Evolutionary conservation across 2,797 vertebrate genomes (phyloP), one percentile per base, ranked within the genome.

Genomic region (Falco berigora): DNA sequence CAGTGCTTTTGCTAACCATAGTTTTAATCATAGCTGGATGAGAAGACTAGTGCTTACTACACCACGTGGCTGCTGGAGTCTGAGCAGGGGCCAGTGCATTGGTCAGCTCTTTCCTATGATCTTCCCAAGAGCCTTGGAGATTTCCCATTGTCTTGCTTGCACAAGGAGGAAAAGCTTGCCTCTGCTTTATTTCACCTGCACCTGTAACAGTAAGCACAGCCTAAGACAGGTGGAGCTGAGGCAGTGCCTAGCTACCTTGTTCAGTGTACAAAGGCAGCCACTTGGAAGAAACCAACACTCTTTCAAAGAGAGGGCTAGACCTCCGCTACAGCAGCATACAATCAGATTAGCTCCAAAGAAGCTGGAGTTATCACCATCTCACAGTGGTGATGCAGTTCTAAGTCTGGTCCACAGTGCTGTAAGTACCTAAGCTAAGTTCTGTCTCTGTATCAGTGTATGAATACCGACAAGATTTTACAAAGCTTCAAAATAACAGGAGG

Each of bases 301-400:
- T 68, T 94, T 36, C 76, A 63, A 92, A 90, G 92, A 79, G 67
- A 90, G 77, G 63, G 64, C 52, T 86, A 90, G 71, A 91, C 72
- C 40, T 95, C 82, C 86, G 52, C 30, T 89, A 55, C 46, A 79
- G 46, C 62, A 82, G 74, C 78, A 79, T 78, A 96, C 92, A 94
- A 90, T 80, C 81, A 94, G 84, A 89, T 93, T 92, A 91, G 49
- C 62, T 86, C 32, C 56, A 75, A 15, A 28, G 90, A 91, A 89
- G 18, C 67, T 71, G 63, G 61, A 93, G 42, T 85, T 87, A 80
- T n/a, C 88, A 68, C 56, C 53, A 44, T 86, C 62, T 88, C 1
- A 0, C 80, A 94, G 38, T 5, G 0, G 1, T 68, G 61, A 72
- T 77, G 58, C 64, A 88, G n/a, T 80, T 92, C 67, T 87, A 80